Conservation (phyloP, 2,797 vertebrate species). For the Brotula barbata region DNA sequence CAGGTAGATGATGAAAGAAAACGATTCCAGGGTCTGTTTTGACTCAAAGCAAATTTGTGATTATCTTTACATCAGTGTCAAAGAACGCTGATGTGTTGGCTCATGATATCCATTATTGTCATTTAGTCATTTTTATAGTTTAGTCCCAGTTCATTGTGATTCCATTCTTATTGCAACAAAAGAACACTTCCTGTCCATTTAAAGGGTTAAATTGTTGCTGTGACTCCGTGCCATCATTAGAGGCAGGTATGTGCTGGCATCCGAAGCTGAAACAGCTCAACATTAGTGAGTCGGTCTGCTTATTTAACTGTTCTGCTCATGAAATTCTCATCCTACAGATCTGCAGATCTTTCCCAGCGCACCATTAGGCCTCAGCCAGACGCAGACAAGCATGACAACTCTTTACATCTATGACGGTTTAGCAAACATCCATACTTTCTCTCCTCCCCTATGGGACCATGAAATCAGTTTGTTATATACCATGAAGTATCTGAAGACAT, state of each 20-base stretch:
- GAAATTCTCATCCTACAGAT: constrained; percentile 47
- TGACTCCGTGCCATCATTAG: constrained; percentile 52
- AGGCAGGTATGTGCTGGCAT: constrained; percentile 54
- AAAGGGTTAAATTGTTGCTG: constrained; percentile 23
- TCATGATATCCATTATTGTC: too few species aligned
- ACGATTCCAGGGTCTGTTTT: constrained; percentile 20
- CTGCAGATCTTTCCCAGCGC: constrained; percentile 22
- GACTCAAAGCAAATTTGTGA: constrained; percentile 36
- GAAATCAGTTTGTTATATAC: neutral
- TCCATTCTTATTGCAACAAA: constrained; percentile 30
- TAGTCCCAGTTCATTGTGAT: too few species aligned
- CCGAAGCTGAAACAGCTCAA: constrained; percentile 53
- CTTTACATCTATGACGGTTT: constrained; percentile 9
- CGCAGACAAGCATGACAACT: constrained; percentile 11
- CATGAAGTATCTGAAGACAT: neutral
- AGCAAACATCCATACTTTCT: neutral
- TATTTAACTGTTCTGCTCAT: constrained; percentile 60
- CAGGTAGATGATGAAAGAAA: constrained; percentile 32
- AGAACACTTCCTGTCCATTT: neutral
- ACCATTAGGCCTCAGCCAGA: constrained; percentile 2
- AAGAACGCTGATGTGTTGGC: constrained; percentile 8
- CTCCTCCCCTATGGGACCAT: neutral
- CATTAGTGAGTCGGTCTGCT: constrained; percentile 49
- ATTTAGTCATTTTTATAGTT: too few species aligned
- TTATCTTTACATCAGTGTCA: constrained; percentile 26